Base-by-base conservation (phyloP, 2,888 invertebrate species). In the Drosophila trichaetosa region DNA sequence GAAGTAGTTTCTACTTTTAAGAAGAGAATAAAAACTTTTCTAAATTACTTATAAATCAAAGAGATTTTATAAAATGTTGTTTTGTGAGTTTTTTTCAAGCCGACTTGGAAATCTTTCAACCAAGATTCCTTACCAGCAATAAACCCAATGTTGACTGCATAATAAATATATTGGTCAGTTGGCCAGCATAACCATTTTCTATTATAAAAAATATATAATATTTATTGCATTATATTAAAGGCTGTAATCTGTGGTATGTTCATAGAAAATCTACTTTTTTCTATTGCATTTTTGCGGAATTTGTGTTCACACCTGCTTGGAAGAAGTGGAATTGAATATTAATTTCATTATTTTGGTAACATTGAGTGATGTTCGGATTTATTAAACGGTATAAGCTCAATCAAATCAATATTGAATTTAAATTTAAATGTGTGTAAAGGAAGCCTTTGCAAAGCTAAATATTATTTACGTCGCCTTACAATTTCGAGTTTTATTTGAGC, bases 401-500 rank as follows among this genome's bases (percentile, higher is more conserved):
- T 46, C 42, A 42, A 21, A 7, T 21, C 21, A 46, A 21, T 2
- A 16, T 11, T n/a, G 2, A 31, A 29, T 31, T 29, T 6, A 31
- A n/a, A 29, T 31, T n/a, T 4, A 31, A 13, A 36, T n/a, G 2
- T 38, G 5, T 33, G 8, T 8, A 33, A 11, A 4, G 11, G 33
- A 33, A 24, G 27, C 49, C 51, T 51, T 51, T 31, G 31, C 18
- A 36, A 38, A n/a, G 54, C 27, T 13, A 13, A 13, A 27, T 48
- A 36, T 36, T 34, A 49, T 60, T 34, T n/a, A 13, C 34, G 16
- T 8, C 8, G 34, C 10, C n/a, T 16, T 18, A 18, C 24, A 18
- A 48, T 27, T 49, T 34, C n/a, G n/a, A 59, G 5, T 38, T 61
- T 18, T 21, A 53, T 38, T 38, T 36, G 16, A 61, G 36, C 31